Conservation (phyloP, 2,113 vertebrate species). For the Leptodactylus fuscus region DNA sequence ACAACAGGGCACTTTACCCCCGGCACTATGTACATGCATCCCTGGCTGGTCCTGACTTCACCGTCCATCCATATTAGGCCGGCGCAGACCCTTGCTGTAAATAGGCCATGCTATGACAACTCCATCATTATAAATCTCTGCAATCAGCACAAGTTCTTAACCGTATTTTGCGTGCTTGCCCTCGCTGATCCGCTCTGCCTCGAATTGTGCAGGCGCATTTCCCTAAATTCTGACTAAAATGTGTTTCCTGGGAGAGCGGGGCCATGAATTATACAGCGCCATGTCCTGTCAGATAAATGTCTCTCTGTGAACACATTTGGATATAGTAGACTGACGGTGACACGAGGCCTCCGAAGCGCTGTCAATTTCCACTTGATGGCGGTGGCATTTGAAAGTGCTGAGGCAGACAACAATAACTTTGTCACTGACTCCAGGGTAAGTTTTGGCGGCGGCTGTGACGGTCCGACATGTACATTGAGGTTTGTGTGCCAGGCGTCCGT, state of each 20-base stretch:
- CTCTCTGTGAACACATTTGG: conserved; percentile 28
- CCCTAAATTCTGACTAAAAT: neutral
- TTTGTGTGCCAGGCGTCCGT: neutral
- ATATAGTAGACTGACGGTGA: conserved; percentile 8
- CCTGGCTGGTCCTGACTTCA: no score
- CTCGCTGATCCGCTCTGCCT: neutral
- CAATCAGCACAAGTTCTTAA: neutral
- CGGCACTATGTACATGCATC: no score
- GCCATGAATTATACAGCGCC: conserved; percentile 32
- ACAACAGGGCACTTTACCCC: no score
- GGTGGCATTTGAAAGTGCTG: conserved; percentile 38
- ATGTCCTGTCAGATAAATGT: conserved; percentile 47
- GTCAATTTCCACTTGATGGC: conserved; percentile 32
- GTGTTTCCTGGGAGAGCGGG: neutral
- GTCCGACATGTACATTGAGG: neutral
- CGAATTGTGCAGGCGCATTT: neutral
- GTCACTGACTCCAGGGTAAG: neutral
- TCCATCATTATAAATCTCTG: neutral
- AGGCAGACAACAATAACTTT: neutral
- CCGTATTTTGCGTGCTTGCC: no score
- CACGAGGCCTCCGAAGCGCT: conserved; percentile 9
- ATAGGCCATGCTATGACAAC: neutral
- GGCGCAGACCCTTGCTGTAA: neutral
- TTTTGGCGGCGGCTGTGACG: neutral
- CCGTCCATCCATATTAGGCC: neutral